Conservation (phyloP, 2,797 vertebrate genomes). For the Xiphophorus birchmanni region DNA sequence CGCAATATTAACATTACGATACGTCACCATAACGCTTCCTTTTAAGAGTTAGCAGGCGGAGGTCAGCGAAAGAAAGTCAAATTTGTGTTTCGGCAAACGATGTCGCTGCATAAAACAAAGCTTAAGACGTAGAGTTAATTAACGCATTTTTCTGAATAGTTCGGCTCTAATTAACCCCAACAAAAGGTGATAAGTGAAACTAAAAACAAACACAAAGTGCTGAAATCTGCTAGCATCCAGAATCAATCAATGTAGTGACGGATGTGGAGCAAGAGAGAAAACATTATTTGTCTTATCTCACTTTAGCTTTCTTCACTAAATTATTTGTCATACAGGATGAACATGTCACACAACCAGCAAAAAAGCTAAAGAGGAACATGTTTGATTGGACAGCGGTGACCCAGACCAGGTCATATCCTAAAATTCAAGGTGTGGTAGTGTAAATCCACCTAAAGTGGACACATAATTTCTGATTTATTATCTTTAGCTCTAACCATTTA, state of each 20-base stretch:
- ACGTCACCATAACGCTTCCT: neutral
- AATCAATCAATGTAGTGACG: neutral
- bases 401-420: neutral
- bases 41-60: slow-evolving; percentile 24
- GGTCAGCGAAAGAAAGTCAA: neutral
- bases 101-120: neutral
- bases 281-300: neutral
- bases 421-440: too few species aligned
- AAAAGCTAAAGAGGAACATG: neutral
- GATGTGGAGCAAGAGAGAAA: too few species aligned
- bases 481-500: slow-evolving; percentile 6
- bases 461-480: neutral
- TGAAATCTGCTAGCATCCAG: neutral
- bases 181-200: neutral
- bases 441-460: neutral
- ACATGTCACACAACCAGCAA: neutral
- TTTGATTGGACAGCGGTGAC: slow-evolving; percentile 13
- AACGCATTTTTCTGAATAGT: neutral
- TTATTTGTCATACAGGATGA: neutral
- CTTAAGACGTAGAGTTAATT: neutral
- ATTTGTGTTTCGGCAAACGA: neutral
- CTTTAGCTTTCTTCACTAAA: neutral
- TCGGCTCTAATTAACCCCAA: neutral
- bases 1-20: neutral
- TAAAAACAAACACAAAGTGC: neutral